Base-by-base conservation (phyloP, 1,140 invertebrate species). In the Limonius californicus region DNA sequence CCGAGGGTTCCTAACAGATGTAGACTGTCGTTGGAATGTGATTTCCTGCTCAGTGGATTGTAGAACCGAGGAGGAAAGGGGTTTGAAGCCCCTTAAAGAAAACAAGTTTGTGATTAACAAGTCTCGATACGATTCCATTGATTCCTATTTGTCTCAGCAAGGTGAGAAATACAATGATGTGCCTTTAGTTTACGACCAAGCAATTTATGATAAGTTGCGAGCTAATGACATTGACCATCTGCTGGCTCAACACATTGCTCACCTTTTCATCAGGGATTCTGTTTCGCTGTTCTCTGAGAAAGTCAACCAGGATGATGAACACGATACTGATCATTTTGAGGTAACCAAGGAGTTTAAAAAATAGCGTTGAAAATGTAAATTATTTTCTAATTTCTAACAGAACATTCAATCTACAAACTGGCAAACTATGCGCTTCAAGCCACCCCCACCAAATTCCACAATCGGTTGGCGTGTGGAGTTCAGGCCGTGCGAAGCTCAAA, bases 351-450 rank as follows among this genome's bases (percentile, higher is more conserved):
- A 27, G 3, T 27, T 4, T 27, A 27, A 27, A 4, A n/a, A n/a
- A n/a, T n/a, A n/a, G n/a, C n/a, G n/a, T n/a, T 4, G 23, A 39
- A 39, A 39, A 12, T 39, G 7, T 39, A 2, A 32, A 6, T 32
- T 39, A 39, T 39, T 19, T 19, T 50, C 7, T 16, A 50, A 50
- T 19, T 18, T 50, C 19, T 80, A 81, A 15, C 73, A 96, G 92
- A 99, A 99, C 75, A 98, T 99, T 70, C 98, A 99, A 78, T 99
- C 97, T 0, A 99, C 98, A 4, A 99, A 99, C 81, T 99, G 98
- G 98, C 97, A 99, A 83, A 98, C 97, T 7, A 98, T 99, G 97
- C 84, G 98, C 14, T 99, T 99, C 79, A 99, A 99, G 79, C 95
- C 96, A 45, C 97, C 98, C 59, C 93, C 94, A 16, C 89, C 92